phyloP scores from a whole-genome alignment of 2,797 vertebrate species.

The Xiphorhynchus erythropygius region DNA sequence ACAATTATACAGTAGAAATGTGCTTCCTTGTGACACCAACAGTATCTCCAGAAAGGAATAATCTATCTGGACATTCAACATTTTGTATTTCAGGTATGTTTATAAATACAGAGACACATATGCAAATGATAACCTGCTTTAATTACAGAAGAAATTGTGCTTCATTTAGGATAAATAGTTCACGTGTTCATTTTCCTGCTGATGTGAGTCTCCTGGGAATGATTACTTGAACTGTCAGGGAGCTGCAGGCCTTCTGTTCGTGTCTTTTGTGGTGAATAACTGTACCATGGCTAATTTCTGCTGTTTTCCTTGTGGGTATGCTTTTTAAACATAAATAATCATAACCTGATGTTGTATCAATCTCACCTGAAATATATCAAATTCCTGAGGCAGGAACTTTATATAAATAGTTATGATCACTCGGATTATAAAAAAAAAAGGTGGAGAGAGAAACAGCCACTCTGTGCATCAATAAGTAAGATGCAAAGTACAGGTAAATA shows the following conservation, averaged over 20 bases:
- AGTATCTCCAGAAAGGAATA: not conserved
- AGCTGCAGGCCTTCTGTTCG: not conserved
- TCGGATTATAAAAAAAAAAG: not conserved
- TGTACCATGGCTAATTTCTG: not conserved
- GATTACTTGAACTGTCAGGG: not conserved
- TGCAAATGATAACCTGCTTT: not conserved
- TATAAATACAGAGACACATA: not conserved
- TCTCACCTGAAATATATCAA: not conserved
- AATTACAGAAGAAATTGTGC: not conserved
- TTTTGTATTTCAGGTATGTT: not conserved
- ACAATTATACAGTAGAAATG: not conserved
- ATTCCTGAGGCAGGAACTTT: not conserved
- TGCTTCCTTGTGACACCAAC: not conserved
- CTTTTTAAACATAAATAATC: not conserved
- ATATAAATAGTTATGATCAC: not conserved
- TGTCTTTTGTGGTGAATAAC: not conserved
- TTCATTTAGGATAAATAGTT: not conserved
- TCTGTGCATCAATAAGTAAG: not conserved
- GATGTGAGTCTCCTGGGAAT: not conserved
- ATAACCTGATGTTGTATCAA: not conserved
- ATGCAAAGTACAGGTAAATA: not conserved
- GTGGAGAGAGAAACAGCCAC: not conserved
- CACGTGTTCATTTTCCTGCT: not conserved
- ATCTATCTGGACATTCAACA: not conserved
- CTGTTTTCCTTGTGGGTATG: not conserved